A percentile compares a stretch with the other conserved stretches of the same genome.
phyloP scores from a whole-genome alignment of 2,888 invertebrate species.

The Megastigmus dorsalis region DNA sequence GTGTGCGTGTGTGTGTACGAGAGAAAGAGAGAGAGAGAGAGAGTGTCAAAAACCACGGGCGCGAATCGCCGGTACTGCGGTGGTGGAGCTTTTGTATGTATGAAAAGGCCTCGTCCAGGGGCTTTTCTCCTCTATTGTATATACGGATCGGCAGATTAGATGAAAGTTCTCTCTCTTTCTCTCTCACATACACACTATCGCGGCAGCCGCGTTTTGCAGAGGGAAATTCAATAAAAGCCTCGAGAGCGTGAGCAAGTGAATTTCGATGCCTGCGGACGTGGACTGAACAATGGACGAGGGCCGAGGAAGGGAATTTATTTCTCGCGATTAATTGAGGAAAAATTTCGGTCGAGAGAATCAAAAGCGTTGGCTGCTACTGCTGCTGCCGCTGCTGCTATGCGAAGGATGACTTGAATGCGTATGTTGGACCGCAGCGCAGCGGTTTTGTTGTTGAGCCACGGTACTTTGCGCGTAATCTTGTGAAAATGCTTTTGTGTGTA shows the following conservation, averaged over 20 bases:
- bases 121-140: conserved; percentile 39
- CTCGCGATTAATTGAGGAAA: conserved; percentile 40
- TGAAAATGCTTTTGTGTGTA: neutral
- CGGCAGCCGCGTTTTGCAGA: conserved; percentile 21
- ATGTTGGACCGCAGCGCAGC: neutral
- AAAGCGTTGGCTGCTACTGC: too few relatives aligned
- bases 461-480: neutral
- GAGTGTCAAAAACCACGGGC: conserved; percentile 26
- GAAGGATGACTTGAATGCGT: neutral
- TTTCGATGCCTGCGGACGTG: conserved; percentile 39
- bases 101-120: neutral
- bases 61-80: neutral
- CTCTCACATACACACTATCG: too few relatives aligned
- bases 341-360: conserved; percentile 9
- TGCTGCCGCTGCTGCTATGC: too few relatives aligned
- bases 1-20: too few relatives aligned
- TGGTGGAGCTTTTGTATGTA: conserved; percentile 24
- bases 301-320: conserved; percentile 27
- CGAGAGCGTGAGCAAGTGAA: conserved; percentile 13
- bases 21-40: neutral
- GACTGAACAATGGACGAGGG: too few relatives aligned
- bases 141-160: conserved; percentile 50
- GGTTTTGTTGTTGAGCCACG: too few relatives aligned
- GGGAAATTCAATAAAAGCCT: conserved; percentile 47
- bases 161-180: conserved; percentile 38